Evolutionary conservation across 2,888 invertebrate species (phyloP), one percentile per base, ranked within the genome.

Genomic region (Mimachlamys varia): DNA sequence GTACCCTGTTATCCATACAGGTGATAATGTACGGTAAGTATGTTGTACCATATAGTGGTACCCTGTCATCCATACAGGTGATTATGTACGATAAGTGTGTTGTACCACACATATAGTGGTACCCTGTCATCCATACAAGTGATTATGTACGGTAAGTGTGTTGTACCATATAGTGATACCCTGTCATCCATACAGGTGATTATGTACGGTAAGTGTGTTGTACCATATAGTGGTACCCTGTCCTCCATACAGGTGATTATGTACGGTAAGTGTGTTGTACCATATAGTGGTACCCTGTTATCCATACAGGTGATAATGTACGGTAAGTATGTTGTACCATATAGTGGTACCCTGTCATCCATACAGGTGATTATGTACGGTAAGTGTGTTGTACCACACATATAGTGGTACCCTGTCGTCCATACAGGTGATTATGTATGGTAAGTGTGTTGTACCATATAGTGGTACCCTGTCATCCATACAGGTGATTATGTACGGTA

Each of bases 331-430:
- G 38, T 88, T 90, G n/a, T n/a, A n/a, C n/a, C n/a, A n/a, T n/a
- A n/a, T n/a, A n/a, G n/a, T n/a, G n/a, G n/a, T n/a, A n/a, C n/a
- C n/a, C n/a, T n/a, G 90, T 90, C 22, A 7, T 53, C 53, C 53
- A 19, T 44, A 44, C 7, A 3, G 7, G 53, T 53, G 1, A 53
- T 17, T 53, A 15, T 53, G 3, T n/a, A 17, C 0, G n/a, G n/a
- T 55, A 55, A 55, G 15, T 17, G 55, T 88, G 38, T 88, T 90
- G n/a, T n/a, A n/a, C n/a, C n/a, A n/a, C n/a, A n/a, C n/a, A n/a
- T n/a, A n/a, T n/a, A n/a, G n/a, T n/a, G n/a, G n/a, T n/a, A n/a
- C n/a, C n/a, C n/a, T n/a, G 90, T 90, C 22, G 2, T 53, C 53
- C 53, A 19, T 44, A 44, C 7, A 3, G 7, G 53, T 53, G 1